Evolutionary conservation across 2,113 vertebrate species (phyloP).

Genomic region (Amphiprion ocellaris): DNA sequence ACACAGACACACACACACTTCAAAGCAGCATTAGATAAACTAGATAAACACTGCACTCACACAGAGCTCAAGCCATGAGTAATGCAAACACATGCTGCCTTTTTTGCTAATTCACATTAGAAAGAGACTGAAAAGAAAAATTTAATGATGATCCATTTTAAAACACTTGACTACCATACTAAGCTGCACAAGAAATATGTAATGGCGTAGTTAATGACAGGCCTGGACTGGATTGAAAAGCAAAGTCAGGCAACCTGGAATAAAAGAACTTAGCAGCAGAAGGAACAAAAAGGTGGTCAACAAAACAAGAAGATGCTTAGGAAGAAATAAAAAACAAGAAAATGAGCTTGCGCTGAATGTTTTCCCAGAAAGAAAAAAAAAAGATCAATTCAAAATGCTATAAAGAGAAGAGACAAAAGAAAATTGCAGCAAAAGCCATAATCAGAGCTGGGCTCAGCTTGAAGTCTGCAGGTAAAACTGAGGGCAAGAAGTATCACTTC

Average conservation of each 20-base stretch:
- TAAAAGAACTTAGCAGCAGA: slow-evolving; percentile 49
- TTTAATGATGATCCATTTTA: slow-evolving; percentile 25
- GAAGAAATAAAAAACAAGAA: slow-evolving; percentile 7
- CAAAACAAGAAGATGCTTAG: slow-evolving; percentile 40
- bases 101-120: slow-evolving; percentile 47
- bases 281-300: slow-evolving; percentile 41
- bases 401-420: slow-evolving; percentile 15
- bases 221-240: slow-evolving; percentile 60
- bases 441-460: slow-evolving; percentile 23
- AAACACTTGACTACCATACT: slow-evolving; percentile 19
- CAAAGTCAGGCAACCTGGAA: slow-evolving; percentile 81
- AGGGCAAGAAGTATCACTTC: slow-evolving; percentile 22
- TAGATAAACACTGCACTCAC: slow-evolving; percentile 59
- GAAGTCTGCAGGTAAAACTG: slow-evolving; percentile 39
- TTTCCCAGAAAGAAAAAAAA: slow-evolving; percentile 18
- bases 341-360: slow-evolving; percentile 17
- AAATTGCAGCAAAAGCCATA: slow-evolving; percentile 35
- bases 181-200: slow-evolving; percentile 51
- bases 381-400: slow-evolving; percentile 11
- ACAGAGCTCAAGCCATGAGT: slow-evolving; percentile 76
- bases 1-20: slow-evolving; percentile 41
- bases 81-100: slow-evolving; percentile 70
- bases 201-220: slow-evolving; percentile 47
- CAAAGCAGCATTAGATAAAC: slow-evolving; percentile 57
- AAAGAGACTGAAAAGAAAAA: slow-evolving; percentile 48